Conservation (phyloP, 2,888 invertebrate species). For the Amphiduros pacificus region DNA sequence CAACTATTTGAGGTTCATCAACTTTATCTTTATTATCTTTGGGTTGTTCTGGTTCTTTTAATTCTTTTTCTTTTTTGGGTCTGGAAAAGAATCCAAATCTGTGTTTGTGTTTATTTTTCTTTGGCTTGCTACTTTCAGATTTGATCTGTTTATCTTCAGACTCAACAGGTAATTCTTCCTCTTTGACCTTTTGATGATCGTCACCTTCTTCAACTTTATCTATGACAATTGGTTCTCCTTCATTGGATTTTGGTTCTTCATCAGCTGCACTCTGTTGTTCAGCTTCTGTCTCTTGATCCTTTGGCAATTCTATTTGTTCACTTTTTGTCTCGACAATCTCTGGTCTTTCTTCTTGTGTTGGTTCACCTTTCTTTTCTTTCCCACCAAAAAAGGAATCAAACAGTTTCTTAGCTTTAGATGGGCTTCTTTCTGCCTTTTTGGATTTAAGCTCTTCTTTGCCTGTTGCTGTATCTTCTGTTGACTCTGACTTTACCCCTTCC, state of each 20-base stretch:
- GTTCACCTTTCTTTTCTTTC: not conserved
- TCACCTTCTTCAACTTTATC: too few species aligned
- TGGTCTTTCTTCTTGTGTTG: not conserved
- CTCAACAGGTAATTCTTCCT: not conserved
- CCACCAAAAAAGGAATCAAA: too few species aligned
- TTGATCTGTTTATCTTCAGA: not conserved
- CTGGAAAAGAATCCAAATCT: not conserved
- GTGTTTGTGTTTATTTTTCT: not conserved
- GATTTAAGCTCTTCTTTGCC: not conserved
- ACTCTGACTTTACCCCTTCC: not conserved
- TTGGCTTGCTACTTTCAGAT: not conserved
- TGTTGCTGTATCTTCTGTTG: not conserved
- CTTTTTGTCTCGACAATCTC: not conserved
- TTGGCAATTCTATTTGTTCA: too few species aligned
- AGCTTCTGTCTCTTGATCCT: too few species aligned
- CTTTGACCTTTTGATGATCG: not conserved
- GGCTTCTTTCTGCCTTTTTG: conserved; percentile 1
- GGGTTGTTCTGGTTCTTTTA: not conserved
- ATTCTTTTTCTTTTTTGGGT: not conserved
- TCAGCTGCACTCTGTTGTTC: too few species aligned
- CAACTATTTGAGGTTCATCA: not conserved
- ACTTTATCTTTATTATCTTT: not conserved
- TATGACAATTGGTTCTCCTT: not conserved
- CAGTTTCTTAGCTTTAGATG: not conserved
- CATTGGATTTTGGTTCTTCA: not conserved